Base-by-base conservation (phyloP, 2,797 vertebrate species). In the Mormyrops attenuatus region DNA sequence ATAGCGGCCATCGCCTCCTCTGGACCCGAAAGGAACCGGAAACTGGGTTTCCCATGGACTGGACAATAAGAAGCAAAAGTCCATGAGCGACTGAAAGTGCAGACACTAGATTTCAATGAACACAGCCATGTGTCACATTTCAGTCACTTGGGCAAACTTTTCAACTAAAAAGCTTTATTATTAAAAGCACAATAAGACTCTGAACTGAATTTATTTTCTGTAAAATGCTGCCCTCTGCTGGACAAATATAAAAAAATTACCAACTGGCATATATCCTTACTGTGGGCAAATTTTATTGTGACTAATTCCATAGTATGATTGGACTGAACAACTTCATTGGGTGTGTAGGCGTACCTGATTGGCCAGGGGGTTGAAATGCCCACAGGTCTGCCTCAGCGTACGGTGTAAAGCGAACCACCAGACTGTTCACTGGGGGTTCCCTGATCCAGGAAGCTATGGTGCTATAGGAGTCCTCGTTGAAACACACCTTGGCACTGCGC, bases 351-450 rank as follows among this genome's bases (percentile, higher is more conserved):
- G 90, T 93, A 97, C 96, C 95, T 93, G 93, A 66, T 41, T 90
- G 88, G 85, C 93, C 91, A 63, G 92, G 26, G 2, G 96, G 92
- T 85, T 95, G 93, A 92, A 98, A 97, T 53, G 92, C 91, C 47
- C 86, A 90, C 1, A 98, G 94, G 84, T 97, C 94, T 91, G 63
- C 94, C 93, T 97, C 94, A 0, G 97, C 96, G 0, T 95, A 93
- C 7, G 94, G 94, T 13, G 97, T 98, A 92, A 98, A 97, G 11
- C 97, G 96, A 80, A 98, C 97, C 3, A 94, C 92, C 91, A 98
- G 93, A 57, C 89, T 92, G 82, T 92, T 57, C 89, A 96, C 94
- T 8, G 97, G 96, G 38, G 97, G 95, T 34, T 95, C 93, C 93
- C 93, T 95, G 91, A 98, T 95, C 97, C 97, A 98, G 87, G 90